These are phyloP conservation scores for Parapristionchus giblindavisi DNA, from an alignment of 2,888 invertebrate species.

Conservation along the genomic window DNA sequence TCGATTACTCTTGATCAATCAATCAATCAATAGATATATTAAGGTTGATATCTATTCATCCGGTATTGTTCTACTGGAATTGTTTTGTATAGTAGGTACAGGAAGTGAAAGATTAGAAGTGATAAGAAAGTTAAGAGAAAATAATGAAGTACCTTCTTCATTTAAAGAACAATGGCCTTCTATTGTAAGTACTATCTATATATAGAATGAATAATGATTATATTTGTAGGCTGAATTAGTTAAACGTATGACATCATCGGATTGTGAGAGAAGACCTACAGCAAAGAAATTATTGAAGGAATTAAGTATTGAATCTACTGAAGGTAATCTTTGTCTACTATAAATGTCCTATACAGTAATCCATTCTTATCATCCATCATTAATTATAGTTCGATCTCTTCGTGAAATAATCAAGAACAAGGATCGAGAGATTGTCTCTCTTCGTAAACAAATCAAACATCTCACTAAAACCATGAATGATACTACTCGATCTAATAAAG, in stretches of 20 bases:
- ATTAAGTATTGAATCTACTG: conserved; percentile 21
- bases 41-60: conserved; percentile 34
- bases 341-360: not conserved
- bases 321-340: not conserved
- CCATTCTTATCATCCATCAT: not conserved
- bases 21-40: not conserved
- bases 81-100: conserved; percentile 20
- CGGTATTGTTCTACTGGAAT: conserved; percentile 34
- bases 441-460: conserved; percentile 10
- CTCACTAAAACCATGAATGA: too few species aligned
- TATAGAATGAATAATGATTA: not conserved
- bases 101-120: conserved; percentile 24
- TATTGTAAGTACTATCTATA: not conserved
- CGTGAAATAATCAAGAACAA: conserved; percentile 26
- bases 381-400: conserved; percentile 19
- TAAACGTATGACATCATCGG: conserved; percentile 3
- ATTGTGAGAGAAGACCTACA: conserved; percentile 2
- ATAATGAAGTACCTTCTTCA: not conserved
- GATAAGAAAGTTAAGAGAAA: not conserved
- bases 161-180: not conserved
- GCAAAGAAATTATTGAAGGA: conserved; percentile 22
- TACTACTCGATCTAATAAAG: not conserved
- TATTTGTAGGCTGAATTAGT: conserved; percentile 16
- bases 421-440: not conserved
- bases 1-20: not conserved